These are phyloP conservation scores for Platalea minor DNA, from an alignment of 2,797 vertebrate genomes.

Conservation along the genomic window DNA sequence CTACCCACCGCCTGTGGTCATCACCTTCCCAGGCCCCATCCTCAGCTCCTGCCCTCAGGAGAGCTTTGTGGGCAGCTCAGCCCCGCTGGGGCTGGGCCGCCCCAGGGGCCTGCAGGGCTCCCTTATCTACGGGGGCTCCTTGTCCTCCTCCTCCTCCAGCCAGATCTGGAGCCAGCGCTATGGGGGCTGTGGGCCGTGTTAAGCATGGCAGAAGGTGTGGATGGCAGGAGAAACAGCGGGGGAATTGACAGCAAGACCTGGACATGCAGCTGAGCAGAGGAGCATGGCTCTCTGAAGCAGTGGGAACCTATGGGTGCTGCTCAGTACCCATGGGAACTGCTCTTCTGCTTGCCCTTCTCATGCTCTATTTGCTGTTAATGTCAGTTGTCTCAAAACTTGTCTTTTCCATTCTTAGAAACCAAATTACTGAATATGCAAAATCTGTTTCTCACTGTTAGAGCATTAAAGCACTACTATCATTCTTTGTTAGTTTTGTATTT, in stretches of 20 bases:
- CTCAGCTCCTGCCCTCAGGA: conserved; percentile 48
- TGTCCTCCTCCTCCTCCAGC: background rate
- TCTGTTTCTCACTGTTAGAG: accelerated
- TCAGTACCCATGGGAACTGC: background rate
- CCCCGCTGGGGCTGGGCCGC: background rate
- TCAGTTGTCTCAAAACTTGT: background rate
- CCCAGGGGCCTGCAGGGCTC: background rate
- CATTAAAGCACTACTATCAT: background rate
- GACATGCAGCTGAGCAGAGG: background rate
- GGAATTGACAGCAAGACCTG: background rate
- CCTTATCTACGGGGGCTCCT: background rate
- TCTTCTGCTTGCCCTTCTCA: background rate
- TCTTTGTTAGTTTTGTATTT: background rate
- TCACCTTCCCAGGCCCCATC: conserved; percentile 41
- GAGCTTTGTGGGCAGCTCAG: background rate
- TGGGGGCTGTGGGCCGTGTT: background rate
- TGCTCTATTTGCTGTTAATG: background rate
- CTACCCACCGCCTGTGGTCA: background rate
- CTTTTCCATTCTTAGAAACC: background rate
- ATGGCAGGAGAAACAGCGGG: background rate
- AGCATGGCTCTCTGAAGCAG: background rate
- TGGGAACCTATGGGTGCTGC: background rate
- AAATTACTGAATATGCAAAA: background rate
- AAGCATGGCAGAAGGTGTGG: background rate
- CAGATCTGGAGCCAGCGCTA: background rate